These are phyloP conservation scores for Willowsia nigromaculata DNA, from an alignment of 2,888 invertebrate species.

Conservation along the genomic window DNA sequence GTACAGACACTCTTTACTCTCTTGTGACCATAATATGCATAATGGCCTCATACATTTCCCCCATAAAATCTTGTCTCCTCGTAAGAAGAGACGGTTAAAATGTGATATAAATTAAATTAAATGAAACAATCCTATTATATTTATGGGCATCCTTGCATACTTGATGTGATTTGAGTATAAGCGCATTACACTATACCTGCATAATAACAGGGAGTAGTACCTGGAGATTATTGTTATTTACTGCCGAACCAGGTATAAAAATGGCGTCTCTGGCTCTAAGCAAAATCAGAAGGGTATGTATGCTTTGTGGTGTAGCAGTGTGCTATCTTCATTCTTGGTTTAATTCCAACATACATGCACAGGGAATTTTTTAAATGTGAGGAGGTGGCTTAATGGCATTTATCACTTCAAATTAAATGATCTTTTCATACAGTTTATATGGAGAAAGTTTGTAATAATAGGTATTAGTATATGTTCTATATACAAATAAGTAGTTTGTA, in stretches of 20 bases:
- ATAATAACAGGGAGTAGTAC: background rate
- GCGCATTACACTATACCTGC: background rate
- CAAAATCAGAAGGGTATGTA: background rate
- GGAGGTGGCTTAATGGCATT: conserved; percentile 50
- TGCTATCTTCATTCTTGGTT: no score
- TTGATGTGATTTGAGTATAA: background rate
- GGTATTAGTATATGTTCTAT: no score
- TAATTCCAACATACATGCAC: no score
- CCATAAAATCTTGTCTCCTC: conserved; percentile 58
- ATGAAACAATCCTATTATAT: conserved; percentile 62
- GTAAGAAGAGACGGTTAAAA: conserved; percentile 55
- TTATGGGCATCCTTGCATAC: background rate
- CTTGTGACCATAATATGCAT: conserved; percentile 48
- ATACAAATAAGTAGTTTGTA: background rate
- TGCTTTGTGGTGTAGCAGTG: no score
- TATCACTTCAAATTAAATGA: conserved; percentile 34
- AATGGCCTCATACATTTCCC: conserved; percentile 60
- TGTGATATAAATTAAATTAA: conserved; percentile 69
- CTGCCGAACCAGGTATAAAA: conserved; percentile 11
- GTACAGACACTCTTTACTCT: conserved; percentile 22
- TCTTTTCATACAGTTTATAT: background rate
- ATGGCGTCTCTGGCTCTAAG: conserved; percentile 4
- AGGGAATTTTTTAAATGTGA: conserved; percentile 41
- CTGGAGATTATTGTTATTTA: conserved; percentile 30
- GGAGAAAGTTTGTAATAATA: background rate